Evolutionary conservation across 2,797 vertebrate genomes (phyloP), one percentile per base, ranked within the genome.

Genomic region (Myoxocephalus aenaeus): DNA sequence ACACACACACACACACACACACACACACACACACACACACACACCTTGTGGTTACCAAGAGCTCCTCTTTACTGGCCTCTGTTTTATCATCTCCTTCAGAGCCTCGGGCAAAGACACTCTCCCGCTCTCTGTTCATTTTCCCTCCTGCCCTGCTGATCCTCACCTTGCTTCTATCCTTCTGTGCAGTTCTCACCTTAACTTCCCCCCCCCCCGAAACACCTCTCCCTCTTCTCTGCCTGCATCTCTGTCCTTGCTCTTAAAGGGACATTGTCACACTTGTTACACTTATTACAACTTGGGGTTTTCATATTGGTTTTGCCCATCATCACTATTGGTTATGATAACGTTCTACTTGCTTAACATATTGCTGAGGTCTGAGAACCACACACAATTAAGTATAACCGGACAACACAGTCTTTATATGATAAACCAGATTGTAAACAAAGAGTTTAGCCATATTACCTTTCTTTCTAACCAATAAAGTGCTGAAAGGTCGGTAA

Each of bases 91-190:
- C 89, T 84, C 74, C 65, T 70, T 69, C 73, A 84, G 75, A 83
- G 87, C 91, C 84, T 80, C 25, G 40, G 88, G 90, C 78, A 88
- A 90, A 90, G 85, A 85, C 83, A 67, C 74, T 78, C 75, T 75
- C 22, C 40, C 0, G 15, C 25, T 83, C 74, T 48, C 38, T 50
- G 22, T 65, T 76, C 40, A 64, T 40, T 22, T 25, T 70, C 48
- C 63, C 27, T 79, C 65, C 58, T 65, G 70, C 42, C 68, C 81
- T 80, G 70, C 75, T 74, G 83, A 69, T 76, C 34, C 46, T 73
- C 70, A 69, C 59, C 77, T 80, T 71, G 44, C 48, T 73, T 80
- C 73, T 56, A 71, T 64, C 38, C 72, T 7, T 27, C 66, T 3
- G 9, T 81, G 67, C 44, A 70, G 63, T 66, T 40, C 77, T 78